These are phyloP conservation scores for Dusona sp. DNA, from an alignment of 2,888 invertebrate genomes.

Conservation along the genomic window DNA sequence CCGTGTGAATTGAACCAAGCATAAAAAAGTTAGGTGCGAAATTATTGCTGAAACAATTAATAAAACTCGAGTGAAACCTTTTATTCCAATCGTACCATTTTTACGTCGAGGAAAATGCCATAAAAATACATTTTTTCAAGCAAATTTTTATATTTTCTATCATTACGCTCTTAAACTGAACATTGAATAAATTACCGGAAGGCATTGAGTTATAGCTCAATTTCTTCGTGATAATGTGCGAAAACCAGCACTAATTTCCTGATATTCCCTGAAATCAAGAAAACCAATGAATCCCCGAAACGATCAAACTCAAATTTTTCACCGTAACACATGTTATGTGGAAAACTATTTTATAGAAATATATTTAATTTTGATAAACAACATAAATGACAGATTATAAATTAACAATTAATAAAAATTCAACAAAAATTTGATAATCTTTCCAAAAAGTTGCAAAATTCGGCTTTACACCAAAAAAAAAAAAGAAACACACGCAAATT, in stretches of 20 bases:
- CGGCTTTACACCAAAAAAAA: neutral
- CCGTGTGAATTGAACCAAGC: neutral
- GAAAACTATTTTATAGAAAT: neutral
- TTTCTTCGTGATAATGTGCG: neutral
- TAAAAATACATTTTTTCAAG: neutral
- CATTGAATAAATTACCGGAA: neutral
- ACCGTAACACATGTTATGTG: neutral
- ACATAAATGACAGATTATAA: too few relatives aligned
- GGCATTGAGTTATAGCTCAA: neutral
- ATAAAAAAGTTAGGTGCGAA: neutral
- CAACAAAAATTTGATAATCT: too few relatives aligned
- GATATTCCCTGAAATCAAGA: neutral
- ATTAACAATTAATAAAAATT: too few relatives aligned
- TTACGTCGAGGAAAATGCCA: neutral
- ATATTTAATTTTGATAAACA: neutral
- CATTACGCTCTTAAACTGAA: neutral
- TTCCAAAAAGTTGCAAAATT: neutral
- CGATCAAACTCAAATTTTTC: neutral
- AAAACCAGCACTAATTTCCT: neutral
- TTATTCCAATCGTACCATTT: neutral
- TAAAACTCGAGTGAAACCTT: neutral
- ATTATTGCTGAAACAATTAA: slow-evolving; percentile 4
- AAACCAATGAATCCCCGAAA: neutral
- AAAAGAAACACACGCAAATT: neutral
- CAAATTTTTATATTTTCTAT: neutral